Base-by-base conservation (phyloP, 1,140 invertebrate genomes). In the Hypsibius dujardini region DNA sequence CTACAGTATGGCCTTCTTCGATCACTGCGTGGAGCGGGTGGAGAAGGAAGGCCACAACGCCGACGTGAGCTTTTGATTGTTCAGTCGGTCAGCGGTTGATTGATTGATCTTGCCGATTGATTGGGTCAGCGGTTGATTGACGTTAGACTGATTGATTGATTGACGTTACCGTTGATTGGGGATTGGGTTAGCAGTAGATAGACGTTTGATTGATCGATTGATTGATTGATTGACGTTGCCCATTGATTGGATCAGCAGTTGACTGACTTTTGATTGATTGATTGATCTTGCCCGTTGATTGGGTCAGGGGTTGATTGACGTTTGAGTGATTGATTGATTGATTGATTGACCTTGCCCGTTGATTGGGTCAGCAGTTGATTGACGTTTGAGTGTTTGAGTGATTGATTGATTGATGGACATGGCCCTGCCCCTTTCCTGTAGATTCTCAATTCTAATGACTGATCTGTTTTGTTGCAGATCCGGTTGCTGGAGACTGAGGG, bases 11-110 rank as follows among this genome's bases (percentile, higher is more conserved):
- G 90, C 92, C 12, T 98, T 98, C 82, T 98, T 98, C 78, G 95
- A 98, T 80, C 93, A 98, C 78, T 98, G 94, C 77, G 87, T 89
- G 1, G 92, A 95, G 79, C 86, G 85, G 78, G 82, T 85, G 74
- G 74, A 76, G 74, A 69, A 70, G 15, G 67, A 70, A n/a, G 62
- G 2, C 42, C 12, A 72, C 73, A 28, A 28, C 28, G 46, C n/a
- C n/a, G 46, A 40, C 69, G 46, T 71, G 46, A 73, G 1, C 28
- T 28, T 28, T 28, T 28, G 28, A 28, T 28, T 28, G 28, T 28
- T 28, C 28, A 28, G 28, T 28, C 28, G 7, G 50, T 56, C 7
- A 12, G 50, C 50, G 50, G 7, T 56, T 56, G 50, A 56, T 56
- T n/a, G 50, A 56, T 7, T 56, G n/a, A 56, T 12, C 50, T 56